Evolutionary conservation across 2,797 vertebrate genomes (phyloP).

Genomic region (Cossypha caffra): DNA sequence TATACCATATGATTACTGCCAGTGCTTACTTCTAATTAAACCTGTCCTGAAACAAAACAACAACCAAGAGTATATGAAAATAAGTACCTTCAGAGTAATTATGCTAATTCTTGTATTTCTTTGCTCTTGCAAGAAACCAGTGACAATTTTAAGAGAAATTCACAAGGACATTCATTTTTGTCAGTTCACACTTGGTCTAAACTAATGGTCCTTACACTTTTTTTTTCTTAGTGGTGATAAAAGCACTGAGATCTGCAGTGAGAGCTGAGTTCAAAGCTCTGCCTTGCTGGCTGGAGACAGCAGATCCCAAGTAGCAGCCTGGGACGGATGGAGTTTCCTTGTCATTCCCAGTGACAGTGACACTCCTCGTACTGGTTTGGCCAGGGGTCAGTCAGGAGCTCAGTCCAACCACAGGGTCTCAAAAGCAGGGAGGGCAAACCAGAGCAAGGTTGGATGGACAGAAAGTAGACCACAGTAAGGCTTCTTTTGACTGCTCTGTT

Average conservation of each 20-base stretch:
- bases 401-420: neutral
- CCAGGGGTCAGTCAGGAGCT: neutral
- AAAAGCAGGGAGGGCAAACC: neutral
- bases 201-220: neutral
- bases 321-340: rapidly evolving
- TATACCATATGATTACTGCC: neutral
- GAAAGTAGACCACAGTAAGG: neutral
- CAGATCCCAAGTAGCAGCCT: neutral
- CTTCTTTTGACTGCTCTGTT: neutral
- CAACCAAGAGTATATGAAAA: neutral
- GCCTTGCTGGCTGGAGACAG: neutral
- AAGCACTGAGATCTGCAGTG: neutral
- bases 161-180: neutral
- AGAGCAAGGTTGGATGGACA: neutral
- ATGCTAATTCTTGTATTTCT: neutral
- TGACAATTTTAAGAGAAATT: neutral
- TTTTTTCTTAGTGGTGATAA: neutral
- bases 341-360: rapidly evolving
- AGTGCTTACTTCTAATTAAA: conserved; percentile 6
- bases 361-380: neutral
- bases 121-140: neutral
- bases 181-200: neutral
- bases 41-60: neutral
- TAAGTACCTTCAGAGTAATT: neutral
- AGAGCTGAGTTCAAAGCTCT: neutral